Evolutionary conservation across 2,113 vertebrate species (phyloP).

Genomic region (Vicugna pacos): DNA sequence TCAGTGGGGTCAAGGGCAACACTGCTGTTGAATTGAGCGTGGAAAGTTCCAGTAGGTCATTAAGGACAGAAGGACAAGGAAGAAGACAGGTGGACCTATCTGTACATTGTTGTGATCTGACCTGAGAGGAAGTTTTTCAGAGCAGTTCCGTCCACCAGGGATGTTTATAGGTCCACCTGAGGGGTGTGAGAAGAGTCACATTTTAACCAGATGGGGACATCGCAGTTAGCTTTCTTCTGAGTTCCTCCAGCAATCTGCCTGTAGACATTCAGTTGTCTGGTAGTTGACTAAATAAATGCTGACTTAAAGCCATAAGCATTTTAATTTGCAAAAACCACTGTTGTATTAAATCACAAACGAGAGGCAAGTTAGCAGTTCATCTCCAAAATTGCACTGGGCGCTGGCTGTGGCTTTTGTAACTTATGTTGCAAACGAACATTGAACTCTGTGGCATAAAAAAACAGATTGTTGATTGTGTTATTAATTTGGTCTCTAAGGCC

Average conservation of each 20-base stretch:
- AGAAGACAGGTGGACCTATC: no score
- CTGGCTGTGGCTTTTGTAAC: slow-evolving; percentile 48
- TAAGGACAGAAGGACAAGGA: neutral
- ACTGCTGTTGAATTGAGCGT: neutral
- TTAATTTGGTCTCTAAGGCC: slow-evolving; percentile 54
- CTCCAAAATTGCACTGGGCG: neutral
- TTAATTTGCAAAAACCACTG: slow-evolving; percentile 67
- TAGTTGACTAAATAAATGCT: slow-evolving; percentile 32
- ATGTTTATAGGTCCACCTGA: neutral
- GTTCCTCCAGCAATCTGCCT: neutral
- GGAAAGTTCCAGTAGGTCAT: neutral
- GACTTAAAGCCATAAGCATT: slow-evolving; percentile 49
- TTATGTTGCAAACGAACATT: slow-evolving; percentile 63
- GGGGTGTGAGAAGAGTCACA: neutral
- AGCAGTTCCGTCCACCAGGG: neutral
- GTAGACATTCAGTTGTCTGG: neutral
- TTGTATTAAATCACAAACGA: slow-evolving; percentile 56
- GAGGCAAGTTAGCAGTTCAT: slow-evolving; percentile 53
- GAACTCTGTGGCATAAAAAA: slow-evolving; percentile 53
- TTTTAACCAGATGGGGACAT: neutral
- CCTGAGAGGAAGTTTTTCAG: neutral
- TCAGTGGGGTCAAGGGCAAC: neutral
- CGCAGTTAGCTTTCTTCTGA: neutral
- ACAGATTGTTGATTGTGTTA: slow-evolving; percentile 59
- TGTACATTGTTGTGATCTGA: neutral